These are phyloP conservation scores for Bombylius major DNA, from an alignment of 2,888 invertebrate genomes.

Conservation along the genomic window DNA sequence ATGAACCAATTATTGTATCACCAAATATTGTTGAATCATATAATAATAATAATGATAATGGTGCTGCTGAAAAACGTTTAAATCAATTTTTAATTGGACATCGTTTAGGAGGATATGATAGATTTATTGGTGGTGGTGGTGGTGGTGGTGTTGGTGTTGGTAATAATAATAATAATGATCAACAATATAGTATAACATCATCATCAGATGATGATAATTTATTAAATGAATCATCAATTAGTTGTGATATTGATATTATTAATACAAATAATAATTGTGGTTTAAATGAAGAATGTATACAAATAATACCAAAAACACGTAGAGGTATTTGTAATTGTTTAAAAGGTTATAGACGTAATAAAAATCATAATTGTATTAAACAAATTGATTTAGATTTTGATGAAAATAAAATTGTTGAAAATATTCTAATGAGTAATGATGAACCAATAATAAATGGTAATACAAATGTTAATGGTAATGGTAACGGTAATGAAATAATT, in stretches of 20 bases:
- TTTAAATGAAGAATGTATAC: slow-evolving; percentile 56
- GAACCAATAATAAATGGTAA: slow-evolving; percentile 16
- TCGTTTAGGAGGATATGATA: slow-evolving; percentile 9
- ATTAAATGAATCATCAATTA: slow-evolving; percentile 38
- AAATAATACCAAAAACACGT: slow-evolving; percentile 41
- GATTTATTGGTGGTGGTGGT: slow-evolving; percentile 19
- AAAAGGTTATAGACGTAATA: slow-evolving; percentile 45
- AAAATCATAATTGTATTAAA: slow-evolving; percentile 32
- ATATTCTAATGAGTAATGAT: slow-evolving; percentile 14
- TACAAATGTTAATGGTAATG: slow-evolving; percentile 11
- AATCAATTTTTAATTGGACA: slow-evolving; percentile 23
- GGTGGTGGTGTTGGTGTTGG: slow-evolving; percentile 25
- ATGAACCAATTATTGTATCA: background rate
- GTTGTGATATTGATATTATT: slow-evolving; percentile 47
- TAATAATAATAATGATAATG: background rate
- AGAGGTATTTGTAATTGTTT: slow-evolving; percentile 63
- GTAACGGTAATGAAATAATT: slow-evolving; percentile 2
- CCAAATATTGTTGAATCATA: slow-evolving; percentile 1
- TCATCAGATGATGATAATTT: slow-evolving; percentile 28
- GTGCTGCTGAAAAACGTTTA: slow-evolving; percentile 26
- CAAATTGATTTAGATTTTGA: slow-evolving; percentile 21
- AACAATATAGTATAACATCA: slow-evolving; percentile 15
- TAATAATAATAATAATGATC: slow-evolving; percentile 17
- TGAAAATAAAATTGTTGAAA: slow-evolving; percentile 17
- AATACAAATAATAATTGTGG: slow-evolving; percentile 41